Conservation (phyloP, 1,140 invertebrate species). For the Phymastichus coffea region DNA sequence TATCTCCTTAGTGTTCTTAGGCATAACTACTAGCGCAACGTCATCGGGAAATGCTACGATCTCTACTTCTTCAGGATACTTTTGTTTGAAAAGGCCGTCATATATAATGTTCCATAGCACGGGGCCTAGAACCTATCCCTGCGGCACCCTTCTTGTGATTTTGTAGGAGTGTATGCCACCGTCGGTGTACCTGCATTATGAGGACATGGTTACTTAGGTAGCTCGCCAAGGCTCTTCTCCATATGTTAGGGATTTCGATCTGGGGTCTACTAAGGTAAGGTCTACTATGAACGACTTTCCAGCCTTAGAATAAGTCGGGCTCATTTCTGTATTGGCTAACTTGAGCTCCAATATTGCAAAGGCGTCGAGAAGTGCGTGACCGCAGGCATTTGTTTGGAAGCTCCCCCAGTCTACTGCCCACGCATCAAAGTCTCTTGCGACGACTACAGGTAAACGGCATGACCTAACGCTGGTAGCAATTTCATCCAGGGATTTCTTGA, state of each 20-base stretch:
- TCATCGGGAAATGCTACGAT: no score
- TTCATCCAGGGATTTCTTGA: no score
- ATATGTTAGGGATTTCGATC: background rate
- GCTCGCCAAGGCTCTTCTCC: background rate
- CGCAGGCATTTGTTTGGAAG: no score
- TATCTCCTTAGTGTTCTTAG: background rate
- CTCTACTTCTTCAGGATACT: no score
- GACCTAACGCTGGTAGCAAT: no score
- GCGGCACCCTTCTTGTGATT: constrained; percentile 32
- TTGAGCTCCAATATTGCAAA: background rate
- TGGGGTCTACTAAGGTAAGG: background rate
- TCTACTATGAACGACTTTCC: background rate
- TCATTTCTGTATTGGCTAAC: background rate
- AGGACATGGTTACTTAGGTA: constrained; percentile 3
- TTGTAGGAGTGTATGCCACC: no score
- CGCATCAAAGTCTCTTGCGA: no score
- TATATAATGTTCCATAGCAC: constrained; percentile 36
- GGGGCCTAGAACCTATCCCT: constrained; percentile 39
- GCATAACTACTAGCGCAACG: background rate
- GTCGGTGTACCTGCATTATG: constrained; percentile 1
- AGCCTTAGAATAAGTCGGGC: no score
- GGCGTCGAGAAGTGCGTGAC: no score
- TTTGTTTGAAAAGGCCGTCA: no score
- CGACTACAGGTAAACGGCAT: no score
- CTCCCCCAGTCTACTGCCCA: no score